phyloP scores from a whole-genome alignment of 2,797 vertebrate species.

The Decapterus maruadsi region DNA sequence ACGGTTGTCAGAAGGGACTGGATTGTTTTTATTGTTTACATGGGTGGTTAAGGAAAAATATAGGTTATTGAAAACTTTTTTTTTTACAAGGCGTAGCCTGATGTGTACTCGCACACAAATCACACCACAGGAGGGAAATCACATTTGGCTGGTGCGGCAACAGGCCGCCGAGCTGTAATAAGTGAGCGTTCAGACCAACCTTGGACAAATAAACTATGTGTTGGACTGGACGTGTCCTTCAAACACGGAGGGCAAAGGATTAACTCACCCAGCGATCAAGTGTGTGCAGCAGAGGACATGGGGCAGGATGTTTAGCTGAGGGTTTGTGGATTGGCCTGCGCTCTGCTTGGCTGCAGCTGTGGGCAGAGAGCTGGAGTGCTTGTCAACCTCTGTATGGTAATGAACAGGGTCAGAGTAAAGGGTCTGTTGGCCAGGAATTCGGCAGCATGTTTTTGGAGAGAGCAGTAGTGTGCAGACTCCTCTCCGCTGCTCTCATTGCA shows the following conservation, averaged over 20 bases:
- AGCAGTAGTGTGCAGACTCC: constrained; percentile 51
- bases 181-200: constrained; percentile 51
- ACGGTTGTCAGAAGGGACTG: constrained; percentile 50
- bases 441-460: constrained; percentile 58
- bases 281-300: constrained; percentile 47
- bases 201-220: constrained; percentile 60
- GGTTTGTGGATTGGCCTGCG: constrained; percentile 59
- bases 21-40: constrained; percentile 72
- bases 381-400: constrained; percentile 69
- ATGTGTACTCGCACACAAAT: constrained; percentile 47
- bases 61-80: constrained; percentile 43
- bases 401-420: constrained; percentile 60
- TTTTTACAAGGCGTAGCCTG: constrained; percentile 26
- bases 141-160: constrained; percentile 48
- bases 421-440: constrained; percentile 66
- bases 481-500: constrained; percentile 18
- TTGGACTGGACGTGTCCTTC: constrained; percentile 61
- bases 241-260: constrained; percentile 51
- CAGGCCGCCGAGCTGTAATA: constrained; percentile 44
- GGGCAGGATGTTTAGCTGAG: constrained; percentile 68
- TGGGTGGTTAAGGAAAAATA: constrained; percentile 62
- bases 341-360: constrained; percentile 65
- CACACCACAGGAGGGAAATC: constrained; percentile 55
- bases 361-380: constrained; percentile 60
- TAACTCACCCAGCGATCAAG: constrained; percentile 42